Conservation (phyloP, 2,888 invertebrate genomes). For the Boloria euphrosyne region DNA sequence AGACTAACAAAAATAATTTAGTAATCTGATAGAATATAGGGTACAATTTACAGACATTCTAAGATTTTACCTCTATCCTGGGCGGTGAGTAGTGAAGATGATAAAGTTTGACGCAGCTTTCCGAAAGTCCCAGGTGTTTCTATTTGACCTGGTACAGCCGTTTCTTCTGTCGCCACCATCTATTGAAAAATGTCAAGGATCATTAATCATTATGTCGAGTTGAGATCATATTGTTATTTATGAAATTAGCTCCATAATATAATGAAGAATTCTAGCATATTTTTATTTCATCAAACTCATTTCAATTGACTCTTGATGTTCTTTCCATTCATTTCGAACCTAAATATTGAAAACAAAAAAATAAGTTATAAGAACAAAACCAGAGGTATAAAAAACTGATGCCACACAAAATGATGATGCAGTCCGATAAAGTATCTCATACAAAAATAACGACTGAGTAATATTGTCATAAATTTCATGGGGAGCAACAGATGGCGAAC, state of each 20-base stretch:
- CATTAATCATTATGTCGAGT: not conserved
- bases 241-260: not conserved
- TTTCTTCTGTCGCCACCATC: conserved; percentile 93
- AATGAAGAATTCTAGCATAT: no score
- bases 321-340: not conserved
- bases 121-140: conserved; percentile 89
- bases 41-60: no score
- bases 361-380: conserved; percentile 53
- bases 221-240: not conserved
- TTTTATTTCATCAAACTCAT: no score
- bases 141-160: conserved; percentile 83
- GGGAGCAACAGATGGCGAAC: conserved; percentile 80
- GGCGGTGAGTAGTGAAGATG: conserved; percentile 90
- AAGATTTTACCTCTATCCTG: conserved; percentile 88
- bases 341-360: not conserved
- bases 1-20: no score
- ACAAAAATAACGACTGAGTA: conserved; percentile 79
- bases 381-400: conserved; percentile 59
- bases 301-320: no score
- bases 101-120: conserved; percentile 91
- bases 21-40: no score
- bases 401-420: conserved; percentile 59
- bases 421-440: conserved; percentile 74
- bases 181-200: conserved; percentile 55
- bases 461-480: conserved; percentile 79